Percentiles rank a stretch among this genome's conserved stretches.
Conservation (phyloP, 2,888 invertebrate species). For the Plagiodera versicolora region DNA sequence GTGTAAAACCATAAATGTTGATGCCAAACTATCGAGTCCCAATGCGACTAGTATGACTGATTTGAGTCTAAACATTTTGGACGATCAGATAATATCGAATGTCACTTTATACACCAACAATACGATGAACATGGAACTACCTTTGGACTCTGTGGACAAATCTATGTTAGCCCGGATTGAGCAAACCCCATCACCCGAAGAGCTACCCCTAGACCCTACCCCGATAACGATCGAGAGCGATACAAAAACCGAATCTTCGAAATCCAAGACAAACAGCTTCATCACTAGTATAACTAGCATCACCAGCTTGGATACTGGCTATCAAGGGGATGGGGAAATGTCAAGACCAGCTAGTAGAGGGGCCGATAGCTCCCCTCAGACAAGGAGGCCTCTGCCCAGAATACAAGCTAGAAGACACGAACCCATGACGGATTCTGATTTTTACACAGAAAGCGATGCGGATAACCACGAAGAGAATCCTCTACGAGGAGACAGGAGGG, state of each 20-base stretch:
- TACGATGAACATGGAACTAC: constrained; percentile 60
- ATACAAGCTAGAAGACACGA: constrained; percentile 69
- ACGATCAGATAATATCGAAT: constrained; percentile 62
- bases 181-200: constrained; percentile 84
- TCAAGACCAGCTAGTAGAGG: constrained; percentile 83
- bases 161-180: constrained; percentile 62
- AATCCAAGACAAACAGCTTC: constrained; percentile 71
- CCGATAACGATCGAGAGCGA: constrained; percentile 57
- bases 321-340: constrained; percentile 91
- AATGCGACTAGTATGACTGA: constrained; percentile 45
- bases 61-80: constrained; percentile 54
- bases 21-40: constrained; percentile 47
- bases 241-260: constrained; percentile 63
- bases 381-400: constrained; percentile 57
- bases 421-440: constrained; percentile 90
- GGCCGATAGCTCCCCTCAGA: constrained; percentile 71
- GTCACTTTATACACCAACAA: constrained; percentile 61
- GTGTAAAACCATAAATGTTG: constrained; percentile 62
- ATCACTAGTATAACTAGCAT: constrained; percentile 89
- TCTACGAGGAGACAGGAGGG: constrained; percentile 69
- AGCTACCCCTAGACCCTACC: constrained; percentile 77
- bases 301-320: constrained; percentile 90
- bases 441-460: constrained; percentile 88
- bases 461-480: constrained; percentile 79
- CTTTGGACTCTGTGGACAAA: constrained; percentile 52